Conservation (phyloP, 37 sponge, comb jelly and placozoan genomes). For the Spongilla lacustris region DNA sequence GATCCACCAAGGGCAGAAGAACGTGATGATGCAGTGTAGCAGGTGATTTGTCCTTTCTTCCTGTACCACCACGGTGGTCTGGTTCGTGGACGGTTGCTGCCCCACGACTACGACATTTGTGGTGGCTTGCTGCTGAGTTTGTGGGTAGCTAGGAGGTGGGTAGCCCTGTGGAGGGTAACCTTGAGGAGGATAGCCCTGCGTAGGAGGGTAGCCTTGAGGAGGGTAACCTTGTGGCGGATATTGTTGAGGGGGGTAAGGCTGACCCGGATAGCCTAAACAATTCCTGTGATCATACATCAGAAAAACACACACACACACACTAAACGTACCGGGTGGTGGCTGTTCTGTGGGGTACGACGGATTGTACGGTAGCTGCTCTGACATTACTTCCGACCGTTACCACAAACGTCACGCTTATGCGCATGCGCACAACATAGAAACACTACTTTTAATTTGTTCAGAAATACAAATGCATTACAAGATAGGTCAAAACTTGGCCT, state of each 20-base stretch:
- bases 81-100: slow-evolving; percentile 1
- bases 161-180: neutral
- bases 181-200: slow-evolving; percentile 9
- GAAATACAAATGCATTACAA: neutral
- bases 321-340: neutral
- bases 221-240: neutral
- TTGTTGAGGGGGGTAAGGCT: too few species aligned
- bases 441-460: neutral
- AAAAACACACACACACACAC: neutral
- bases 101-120: slow-evolving; percentile 56
- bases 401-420: neutral
- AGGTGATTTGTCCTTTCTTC: slow-evolving; percentile 10
- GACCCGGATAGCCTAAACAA: neutral
- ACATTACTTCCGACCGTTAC: neutral
- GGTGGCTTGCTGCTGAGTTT: slow-evolving; percentile 37
- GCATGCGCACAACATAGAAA: neutral
- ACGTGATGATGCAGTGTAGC: slow-evolving; percentile 47
- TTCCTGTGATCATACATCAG: too few species aligned
- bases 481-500: neutral
- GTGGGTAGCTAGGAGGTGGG: neutral
- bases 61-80: neutral
- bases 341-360: neutral
- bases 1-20: slow-evolving; percentile 52
- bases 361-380: neutral
- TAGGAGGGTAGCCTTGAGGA: neutral